Percentiles rank a stretch among this genome's conserved stretches.
These are phyloP conservation scores for Pipistrellus kuhlii DNA, from an alignment of 2,797 vertebrate species.

Conservation along the genomic window DNA sequence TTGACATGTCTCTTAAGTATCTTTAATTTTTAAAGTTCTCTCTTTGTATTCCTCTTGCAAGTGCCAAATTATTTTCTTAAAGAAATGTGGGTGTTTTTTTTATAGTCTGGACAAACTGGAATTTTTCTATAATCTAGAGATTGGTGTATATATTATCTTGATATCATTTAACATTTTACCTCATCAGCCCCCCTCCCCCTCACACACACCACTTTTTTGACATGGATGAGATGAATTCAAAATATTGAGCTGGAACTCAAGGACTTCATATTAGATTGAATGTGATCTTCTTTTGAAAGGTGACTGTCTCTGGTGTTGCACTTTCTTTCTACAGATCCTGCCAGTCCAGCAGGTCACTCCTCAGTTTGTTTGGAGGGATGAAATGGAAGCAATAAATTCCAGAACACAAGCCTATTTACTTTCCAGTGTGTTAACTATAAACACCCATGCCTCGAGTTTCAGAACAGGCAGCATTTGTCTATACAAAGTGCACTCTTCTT, in stretches of 20 bases:
- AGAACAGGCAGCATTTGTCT: neutral
- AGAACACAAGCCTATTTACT: constrained; percentile 8
- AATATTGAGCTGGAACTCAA: neutral
- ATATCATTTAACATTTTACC: neutral
- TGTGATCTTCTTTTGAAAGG: neutral
- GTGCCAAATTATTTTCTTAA: neutral
- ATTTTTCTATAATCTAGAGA: neutral
- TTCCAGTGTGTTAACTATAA: constrained; percentile 8
- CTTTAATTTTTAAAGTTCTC: neutral
- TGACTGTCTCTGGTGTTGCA: neutral
- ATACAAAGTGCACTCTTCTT: neutral
- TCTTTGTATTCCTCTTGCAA: neutral
- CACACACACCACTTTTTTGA: neutral
- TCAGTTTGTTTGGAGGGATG: neutral
- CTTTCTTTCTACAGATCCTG: neutral
- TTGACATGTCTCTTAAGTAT: neutral
- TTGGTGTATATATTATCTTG: neutral
- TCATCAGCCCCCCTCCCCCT: neutral
- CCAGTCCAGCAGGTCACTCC: neutral
- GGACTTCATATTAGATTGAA: neutral
- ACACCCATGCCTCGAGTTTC: neutral
- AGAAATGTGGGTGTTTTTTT: neutral
- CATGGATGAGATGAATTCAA: neutral
- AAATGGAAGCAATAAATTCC: constrained; percentile 4
- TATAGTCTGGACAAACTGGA: neutral